These are phyloP conservation scores for Isaurus tuberculatus DNA, from an alignment of 92 coral and sea anemone species.

Conservation along the genomic window DNA sequence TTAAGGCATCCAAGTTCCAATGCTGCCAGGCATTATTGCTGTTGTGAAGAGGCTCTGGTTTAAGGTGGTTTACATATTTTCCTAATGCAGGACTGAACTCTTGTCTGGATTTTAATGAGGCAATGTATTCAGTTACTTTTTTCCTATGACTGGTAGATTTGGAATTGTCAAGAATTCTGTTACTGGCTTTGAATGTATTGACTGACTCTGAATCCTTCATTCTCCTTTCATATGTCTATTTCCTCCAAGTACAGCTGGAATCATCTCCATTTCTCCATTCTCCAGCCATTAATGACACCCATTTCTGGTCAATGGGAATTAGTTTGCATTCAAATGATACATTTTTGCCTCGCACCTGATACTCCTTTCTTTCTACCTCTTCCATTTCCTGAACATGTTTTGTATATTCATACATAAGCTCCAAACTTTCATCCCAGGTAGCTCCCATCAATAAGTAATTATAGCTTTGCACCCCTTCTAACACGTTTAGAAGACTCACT, in stretches of 20 bases:
- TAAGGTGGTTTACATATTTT: conserved; percentile 32
- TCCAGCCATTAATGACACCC: conserved; percentile 28
- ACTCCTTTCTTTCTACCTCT: conserved; percentile 47
- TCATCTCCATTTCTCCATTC: background rate
- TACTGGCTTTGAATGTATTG: background rate
- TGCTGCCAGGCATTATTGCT: conserved; percentile 51
- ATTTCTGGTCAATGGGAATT: conserved; percentile 60
- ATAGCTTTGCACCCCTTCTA: conserved; percentile 58
- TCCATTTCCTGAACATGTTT: conserved; percentile 60
- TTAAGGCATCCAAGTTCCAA: background rate
- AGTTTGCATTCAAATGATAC: conserved; percentile 52
- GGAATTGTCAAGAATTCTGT: background rate
- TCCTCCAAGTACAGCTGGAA: background rate
- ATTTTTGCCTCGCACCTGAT: conserved; percentile 23
- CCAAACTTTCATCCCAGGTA: conserved; percentile 58
- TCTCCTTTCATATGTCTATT: background rate
- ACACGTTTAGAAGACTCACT: conserved; percentile 58
- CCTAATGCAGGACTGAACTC: conserved; percentile 23
- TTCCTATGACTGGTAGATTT: background rate
- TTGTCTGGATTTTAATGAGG: conserved; percentile 30
- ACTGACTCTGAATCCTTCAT: background rate
- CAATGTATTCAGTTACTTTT: background rate
- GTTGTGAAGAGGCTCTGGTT: conserved; percentile 53
- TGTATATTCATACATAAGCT: conserved; percentile 58
- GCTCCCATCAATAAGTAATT: conserved; percentile 62